These are phyloP conservation scores for Nomada ferruginata DNA, from an alignment of 2,888 invertebrate genomes.

Conservation along the genomic window DNA sequence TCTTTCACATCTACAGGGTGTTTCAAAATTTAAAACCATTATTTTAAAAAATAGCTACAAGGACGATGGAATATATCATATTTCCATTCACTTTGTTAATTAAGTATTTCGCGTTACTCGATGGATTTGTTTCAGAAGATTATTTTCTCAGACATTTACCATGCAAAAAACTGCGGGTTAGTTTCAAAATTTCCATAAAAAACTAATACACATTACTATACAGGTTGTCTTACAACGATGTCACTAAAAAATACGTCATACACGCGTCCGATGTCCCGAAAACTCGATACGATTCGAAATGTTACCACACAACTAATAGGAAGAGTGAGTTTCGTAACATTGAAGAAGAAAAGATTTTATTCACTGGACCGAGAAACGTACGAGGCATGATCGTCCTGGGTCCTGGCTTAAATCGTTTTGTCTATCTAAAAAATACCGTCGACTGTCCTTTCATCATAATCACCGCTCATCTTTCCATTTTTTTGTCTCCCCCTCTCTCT, in stretches of 20 bases:
- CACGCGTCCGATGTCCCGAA: neutral
- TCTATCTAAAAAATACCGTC: slow-evolving; percentile 74
- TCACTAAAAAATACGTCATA: slow-evolving; percentile 20
- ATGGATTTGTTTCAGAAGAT: no score
- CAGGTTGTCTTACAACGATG: neutral
- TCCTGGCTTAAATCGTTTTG: slow-evolving; percentile 68
- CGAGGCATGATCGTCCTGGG: slow-evolving; percentile 70
- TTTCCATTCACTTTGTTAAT: no score
- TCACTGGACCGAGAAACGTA: slow-evolving; percentile 57
- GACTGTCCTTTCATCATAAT: slow-evolving; percentile 61
- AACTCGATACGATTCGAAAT: slow-evolving; percentile 22
- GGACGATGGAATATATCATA: neutral
- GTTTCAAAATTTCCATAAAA: no score
- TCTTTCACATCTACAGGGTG: neutral
- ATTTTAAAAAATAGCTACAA: neutral
- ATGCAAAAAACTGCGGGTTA: no score
- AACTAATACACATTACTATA: no score
- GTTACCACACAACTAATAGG: slow-evolving; percentile 38
- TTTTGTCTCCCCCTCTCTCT: neutral
- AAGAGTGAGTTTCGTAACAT: neutral
- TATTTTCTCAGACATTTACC: neutral
- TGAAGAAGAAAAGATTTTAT: slow-evolving; percentile 14
- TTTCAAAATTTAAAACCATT: neutral
- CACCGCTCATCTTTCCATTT: neutral
- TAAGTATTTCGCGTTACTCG: no score